Percentiles rank a stretch among this genome's conserved stretches.
Conservation (phyloP, 2,113 vertebrate genomes). For the Baryphthengus martii region DNA sequence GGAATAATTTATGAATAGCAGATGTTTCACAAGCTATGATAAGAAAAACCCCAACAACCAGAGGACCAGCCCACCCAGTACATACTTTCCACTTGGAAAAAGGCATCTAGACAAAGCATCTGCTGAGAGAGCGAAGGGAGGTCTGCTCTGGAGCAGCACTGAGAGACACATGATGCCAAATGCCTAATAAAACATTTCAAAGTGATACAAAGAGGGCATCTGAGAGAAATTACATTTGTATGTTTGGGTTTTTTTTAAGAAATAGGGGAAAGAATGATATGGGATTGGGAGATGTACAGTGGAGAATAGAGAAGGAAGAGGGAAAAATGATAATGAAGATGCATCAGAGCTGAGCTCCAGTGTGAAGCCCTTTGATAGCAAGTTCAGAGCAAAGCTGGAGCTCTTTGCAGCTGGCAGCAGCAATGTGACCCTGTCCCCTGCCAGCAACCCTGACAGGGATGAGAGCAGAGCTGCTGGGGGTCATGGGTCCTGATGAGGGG, state of each 20-base stretch:
- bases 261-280: not conserved
- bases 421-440: not conserved
- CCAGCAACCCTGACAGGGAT: not conserved
- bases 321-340: not conserved
- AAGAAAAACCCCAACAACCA: not conserved
- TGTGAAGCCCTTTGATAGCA: fast-evolving
- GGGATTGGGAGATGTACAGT: not conserved
- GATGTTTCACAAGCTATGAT: constrained; percentile 52
- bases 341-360: not conserved
- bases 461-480: not conserved
- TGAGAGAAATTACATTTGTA: not conserved
- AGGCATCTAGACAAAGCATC: not conserved
- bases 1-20: constrained; percentile 60
- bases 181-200: not conserved
- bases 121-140: constrained; percentile 5
- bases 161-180: not conserved
- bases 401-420: not conserved
- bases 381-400: not conserved
- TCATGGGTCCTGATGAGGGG: fast-evolving
- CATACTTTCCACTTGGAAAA: not conserved
- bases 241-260: not conserved
- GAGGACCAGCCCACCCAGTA: not conserved
- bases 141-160: not conserved
- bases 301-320: not conserved
- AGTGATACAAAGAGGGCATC: not conserved